A percentile compares a stretch with the other conserved stretches of the same genome.
phyloP scores from a whole-genome alignment of 2,888 invertebrate genomes.

The Miltochrista miniata region DNA sequence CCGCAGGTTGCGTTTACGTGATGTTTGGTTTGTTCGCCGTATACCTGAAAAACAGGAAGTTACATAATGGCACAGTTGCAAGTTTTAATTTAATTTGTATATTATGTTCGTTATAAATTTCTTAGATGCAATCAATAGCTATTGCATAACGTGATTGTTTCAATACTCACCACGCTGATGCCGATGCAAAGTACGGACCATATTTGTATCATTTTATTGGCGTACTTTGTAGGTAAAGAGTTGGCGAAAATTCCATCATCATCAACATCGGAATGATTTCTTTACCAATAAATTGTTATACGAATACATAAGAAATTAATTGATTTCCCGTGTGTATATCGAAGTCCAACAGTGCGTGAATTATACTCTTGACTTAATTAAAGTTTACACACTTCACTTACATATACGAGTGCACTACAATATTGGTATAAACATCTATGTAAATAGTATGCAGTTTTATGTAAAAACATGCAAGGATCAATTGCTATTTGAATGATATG shows the following conservation, averaged over 20 bases:
- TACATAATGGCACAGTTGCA: background rate
- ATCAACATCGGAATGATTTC: conserved; percentile 47
- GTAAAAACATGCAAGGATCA: background rate
- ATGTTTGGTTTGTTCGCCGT: conserved; percentile 43
- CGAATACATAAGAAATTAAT: conserved; percentile 50
- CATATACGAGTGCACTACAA: conserved; percentile 3
- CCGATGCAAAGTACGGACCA: conserved; percentile 50
- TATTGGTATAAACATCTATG: background rate
- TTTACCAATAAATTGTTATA: conserved; percentile 49
- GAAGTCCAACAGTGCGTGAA: conserved; percentile 46
- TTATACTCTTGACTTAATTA: conserved; percentile 35
- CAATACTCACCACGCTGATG: conserved; percentile 52
- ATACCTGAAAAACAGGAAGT: conserved; percentile 36
- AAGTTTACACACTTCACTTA: conserved; percentile 12
- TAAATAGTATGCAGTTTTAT: background rate
- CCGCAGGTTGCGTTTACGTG: conserved; percentile 56
- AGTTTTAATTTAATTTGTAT: background rate
- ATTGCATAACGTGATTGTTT: background rate
- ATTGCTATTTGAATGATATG: background rate
- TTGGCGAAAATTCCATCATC: conserved; percentile 46
- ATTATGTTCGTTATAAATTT: background rate
- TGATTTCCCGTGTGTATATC: conserved; percentile 49
- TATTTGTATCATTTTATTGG: conserved; percentile 65
- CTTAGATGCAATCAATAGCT: background rate
- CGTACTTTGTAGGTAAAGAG: conserved; percentile 45